These are phyloP conservation scores for Macrostomum lignano DNA, from an alignment of 1,140 invertebrate species.

Conservation along the genomic window DNA sequence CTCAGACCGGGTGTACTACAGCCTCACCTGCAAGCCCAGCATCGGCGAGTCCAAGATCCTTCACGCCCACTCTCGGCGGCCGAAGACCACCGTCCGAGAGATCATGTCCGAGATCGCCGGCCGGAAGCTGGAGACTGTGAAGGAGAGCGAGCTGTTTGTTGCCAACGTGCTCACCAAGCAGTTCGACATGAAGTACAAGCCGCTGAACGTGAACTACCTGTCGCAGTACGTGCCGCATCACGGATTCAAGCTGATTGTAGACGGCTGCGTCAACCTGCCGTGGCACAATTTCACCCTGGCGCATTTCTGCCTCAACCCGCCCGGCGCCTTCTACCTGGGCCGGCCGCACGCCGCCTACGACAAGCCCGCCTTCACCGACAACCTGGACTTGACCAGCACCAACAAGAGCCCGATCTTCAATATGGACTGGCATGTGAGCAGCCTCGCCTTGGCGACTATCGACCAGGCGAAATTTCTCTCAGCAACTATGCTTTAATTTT, in stretches of 20 bases:
- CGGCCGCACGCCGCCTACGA: slow-evolving; percentile 19
- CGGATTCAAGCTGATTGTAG: slow-evolving; percentile 15
- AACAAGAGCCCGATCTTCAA: slow-evolving; percentile 17
- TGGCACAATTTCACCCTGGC: slow-evolving; percentile 20
- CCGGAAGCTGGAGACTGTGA: no score
- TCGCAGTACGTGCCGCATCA: no score
- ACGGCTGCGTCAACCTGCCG: slow-evolving; percentile 18
- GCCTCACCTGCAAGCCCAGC: slow-evolving; percentile 15
- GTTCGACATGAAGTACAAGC: no score
- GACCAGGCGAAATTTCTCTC: no score
- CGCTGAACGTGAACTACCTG: no score
- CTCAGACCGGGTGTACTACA: slow-evolving; percentile 17
- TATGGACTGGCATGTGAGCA: slow-evolving; percentile 18
- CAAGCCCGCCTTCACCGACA: slow-evolving; percentile 16
- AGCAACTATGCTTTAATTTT: slow-evolving; percentile 1
- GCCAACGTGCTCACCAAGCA: no score
- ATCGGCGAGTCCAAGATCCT: slow-evolving; percentile 16
- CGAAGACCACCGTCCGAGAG: slow-evolving; percentile 12
- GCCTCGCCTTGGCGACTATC: background rate
- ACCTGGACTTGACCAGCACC: slow-evolving; percentile 15
- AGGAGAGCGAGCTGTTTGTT: no score
- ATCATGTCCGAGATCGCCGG: no score
- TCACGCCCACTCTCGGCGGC: slow-evolving; percentile 14
- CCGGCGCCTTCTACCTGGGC: slow-evolving; percentile 20
- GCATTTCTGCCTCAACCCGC: slow-evolving; percentile 19